Conservation (phyloP, 53 echinoderm and acorn worm genomes). For the Pentamera pediparva region DNA sequence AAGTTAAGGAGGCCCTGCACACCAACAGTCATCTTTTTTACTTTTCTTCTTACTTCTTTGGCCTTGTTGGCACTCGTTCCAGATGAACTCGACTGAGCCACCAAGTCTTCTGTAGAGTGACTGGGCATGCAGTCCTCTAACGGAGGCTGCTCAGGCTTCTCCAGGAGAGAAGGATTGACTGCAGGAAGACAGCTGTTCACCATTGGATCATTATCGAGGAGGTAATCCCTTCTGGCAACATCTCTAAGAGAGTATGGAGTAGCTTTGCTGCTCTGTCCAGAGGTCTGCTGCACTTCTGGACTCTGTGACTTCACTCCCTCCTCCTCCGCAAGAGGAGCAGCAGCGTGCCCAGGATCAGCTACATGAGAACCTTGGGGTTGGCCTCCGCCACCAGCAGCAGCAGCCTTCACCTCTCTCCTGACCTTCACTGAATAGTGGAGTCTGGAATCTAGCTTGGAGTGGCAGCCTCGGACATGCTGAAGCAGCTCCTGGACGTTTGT, state of each 20-base stretch:
- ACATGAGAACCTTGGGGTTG: too few relatives aligned
- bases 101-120: too few relatives aligned
- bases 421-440: too few relatives aligned
- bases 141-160: neutral
- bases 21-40: too few relatives aligned
- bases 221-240: conserved; percentile 26
- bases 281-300: too few relatives aligned
- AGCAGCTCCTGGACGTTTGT: neutral
- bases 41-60: neutral
- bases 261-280: neutral
- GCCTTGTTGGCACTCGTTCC: neutral
- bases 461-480: neutral
- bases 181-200: neutral
- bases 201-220: conserved; percentile 26
- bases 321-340: too few relatives aligned
- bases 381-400: too few relatives aligned
- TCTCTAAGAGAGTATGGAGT: conserved; percentile 17
- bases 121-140: too few relatives aligned
- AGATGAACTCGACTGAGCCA: neutral
- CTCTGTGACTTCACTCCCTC: too few relatives aligned
- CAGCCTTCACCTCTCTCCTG: too few relatives aligned
- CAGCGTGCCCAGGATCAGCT: too few relatives aligned
- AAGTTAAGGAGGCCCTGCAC: neutral
- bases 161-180: neutral
- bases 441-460: too few relatives aligned